Evolutionary conservation across 2,888 invertebrate species (phyloP), one percentile per base, ranked within the genome.

Genomic region (Hedya salicella): DNA sequence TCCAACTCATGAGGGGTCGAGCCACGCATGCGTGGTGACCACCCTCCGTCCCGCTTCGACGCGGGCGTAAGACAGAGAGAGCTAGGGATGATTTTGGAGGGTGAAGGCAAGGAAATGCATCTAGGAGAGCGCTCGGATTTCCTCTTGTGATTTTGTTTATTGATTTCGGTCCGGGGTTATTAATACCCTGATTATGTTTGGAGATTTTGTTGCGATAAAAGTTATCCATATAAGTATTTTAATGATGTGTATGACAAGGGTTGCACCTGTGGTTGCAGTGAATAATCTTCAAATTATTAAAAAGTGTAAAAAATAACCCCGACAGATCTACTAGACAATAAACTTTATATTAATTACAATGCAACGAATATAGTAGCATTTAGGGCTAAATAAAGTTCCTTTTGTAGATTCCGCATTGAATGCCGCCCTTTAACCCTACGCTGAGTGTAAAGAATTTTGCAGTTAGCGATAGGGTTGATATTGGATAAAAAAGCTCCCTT

Each of bases 81-180:
- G 78, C 87, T 86, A 77, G 89, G 91, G 91, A 89, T 86, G 89
- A 84, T 87, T 88, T 87, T 85, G 89, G 88, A 90, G 91, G 91
- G 91, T 91, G 90, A 87, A 89, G 88, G 89, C 89, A 90, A 91
- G 91, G 91, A 91, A 91, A 89, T 92, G 91, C 91, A 92, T 91
- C 89, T 90, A 86, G 86, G 85, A 88, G 87, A 87, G 81, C 81
- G 89, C 87, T 89, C 91, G 90, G 91, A 91, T 91, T 91, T 92
- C 91, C 91, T 89, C 85, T 86, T 79, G 87, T 89, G 91, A 92
- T 91, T 90, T 91, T 89, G 89, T 89, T 91, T 91, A 92, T 92
- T 90, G 91, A 91, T 91, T 91, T 85, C 86, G 80, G 77, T 76
- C 75, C 69, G 72, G 83, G n/a, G 82, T 86, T 88, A 88, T 88